phyloP scores from a whole-genome alignment of 1,140 invertebrate species.

The Pectinophora gossypiella region DNA sequence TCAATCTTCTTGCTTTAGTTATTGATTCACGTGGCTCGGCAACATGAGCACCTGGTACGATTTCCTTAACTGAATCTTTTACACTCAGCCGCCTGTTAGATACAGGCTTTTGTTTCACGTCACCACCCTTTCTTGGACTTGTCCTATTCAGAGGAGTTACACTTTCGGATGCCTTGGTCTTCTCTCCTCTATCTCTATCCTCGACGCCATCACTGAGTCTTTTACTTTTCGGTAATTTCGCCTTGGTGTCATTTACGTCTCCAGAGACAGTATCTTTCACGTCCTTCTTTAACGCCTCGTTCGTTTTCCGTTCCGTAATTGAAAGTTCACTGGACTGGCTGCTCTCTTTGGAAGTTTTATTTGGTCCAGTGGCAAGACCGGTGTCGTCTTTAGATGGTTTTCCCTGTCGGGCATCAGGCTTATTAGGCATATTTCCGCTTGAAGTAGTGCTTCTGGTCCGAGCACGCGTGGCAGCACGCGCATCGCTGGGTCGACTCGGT shows the following conservation, averaged over 20 bases:
- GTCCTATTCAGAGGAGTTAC: constrained; percentile 21
- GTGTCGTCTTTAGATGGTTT: constrained; percentile 75
- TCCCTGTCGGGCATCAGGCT: constrained; percentile 77
- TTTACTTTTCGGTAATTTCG: constrained; percentile 27
- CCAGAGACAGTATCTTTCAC: constrained; percentile 20
- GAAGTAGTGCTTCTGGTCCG: constrained; percentile 79
- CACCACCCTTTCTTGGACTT: constrained; percentile 44
- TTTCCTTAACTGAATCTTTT: constrained; percentile 29
- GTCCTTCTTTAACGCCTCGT: constrained; percentile 77
- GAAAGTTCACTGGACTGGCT: constrained; percentile 76
- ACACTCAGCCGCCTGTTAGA: constrained; percentile 46
- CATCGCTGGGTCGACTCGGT: constrained; percentile 76
- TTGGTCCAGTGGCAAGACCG: constrained; percentile 39
- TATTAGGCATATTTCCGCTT: constrained; percentile 79
- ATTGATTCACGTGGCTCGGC: constrained; percentile 17
- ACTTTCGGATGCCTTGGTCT: constrained; percentile 21
- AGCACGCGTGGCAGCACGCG: constrained; percentile 76
- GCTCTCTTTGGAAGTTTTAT: constrained; percentile 73
- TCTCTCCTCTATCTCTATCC: constrained; percentile 45
- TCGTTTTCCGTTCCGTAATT: constrained; percentile 82
- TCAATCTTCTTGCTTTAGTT: constrained; percentile 29
- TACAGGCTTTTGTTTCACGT: constrained; percentile 39
- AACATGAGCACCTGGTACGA: constrained; percentile 14
- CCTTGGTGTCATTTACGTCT: constrained; percentile 31
- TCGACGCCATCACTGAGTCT: constrained; percentile 34